phyloP scores from a whole-genome alignment of 2,113 vertebrate species.

The Entelurus aequoreus region DNA sequence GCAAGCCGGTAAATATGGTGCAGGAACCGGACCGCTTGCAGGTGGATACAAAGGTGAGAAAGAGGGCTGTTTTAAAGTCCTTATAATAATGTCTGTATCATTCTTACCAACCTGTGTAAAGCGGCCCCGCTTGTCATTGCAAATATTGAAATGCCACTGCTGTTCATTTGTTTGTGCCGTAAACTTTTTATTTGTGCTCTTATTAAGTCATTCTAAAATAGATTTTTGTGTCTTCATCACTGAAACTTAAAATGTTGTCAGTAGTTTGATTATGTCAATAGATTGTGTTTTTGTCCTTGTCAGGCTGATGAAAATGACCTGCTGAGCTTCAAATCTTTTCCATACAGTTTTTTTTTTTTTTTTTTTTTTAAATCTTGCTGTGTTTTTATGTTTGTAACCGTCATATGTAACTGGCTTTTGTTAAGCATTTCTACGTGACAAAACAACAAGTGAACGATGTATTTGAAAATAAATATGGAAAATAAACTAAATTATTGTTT shows the following conservation, averaged over 20 bases:
- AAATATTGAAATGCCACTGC: too few relatives aligned
- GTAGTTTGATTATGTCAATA: not conserved
- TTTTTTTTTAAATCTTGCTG: conserved; percentile 22
- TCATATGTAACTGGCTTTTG: conserved; percentile 2
- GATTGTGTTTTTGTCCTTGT: conserved; percentile 10
- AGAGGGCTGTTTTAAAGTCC: not conserved
- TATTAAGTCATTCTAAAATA: too few relatives aligned
- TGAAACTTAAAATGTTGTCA: not conserved
- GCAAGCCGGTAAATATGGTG: conserved; percentile 59
- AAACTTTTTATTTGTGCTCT: too few relatives aligned
- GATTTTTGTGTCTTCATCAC: too few relatives aligned
- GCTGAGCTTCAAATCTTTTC: conserved; percentile 22
- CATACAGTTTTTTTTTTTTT: conserved; percentile 5
- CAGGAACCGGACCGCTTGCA: conserved; percentile 50
- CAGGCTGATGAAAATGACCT: conserved; percentile 41
- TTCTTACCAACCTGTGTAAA: too few relatives aligned
- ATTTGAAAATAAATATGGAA: conserved; percentile 26
- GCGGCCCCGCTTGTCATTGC: too few relatives aligned
- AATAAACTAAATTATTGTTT: not conserved
- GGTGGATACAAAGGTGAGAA: conserved; percentile 70
- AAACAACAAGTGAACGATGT: conserved; percentile 18
- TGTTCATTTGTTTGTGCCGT: too few relatives aligned
- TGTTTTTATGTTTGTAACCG: conserved; percentile 8
- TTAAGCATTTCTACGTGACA: conserved; percentile 4
- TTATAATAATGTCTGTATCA: too few relatives aligned